Evolutionary conservation across 1,140 invertebrate species (phyloP).

Genomic region (Ceratosolen fusciceps): DNA sequence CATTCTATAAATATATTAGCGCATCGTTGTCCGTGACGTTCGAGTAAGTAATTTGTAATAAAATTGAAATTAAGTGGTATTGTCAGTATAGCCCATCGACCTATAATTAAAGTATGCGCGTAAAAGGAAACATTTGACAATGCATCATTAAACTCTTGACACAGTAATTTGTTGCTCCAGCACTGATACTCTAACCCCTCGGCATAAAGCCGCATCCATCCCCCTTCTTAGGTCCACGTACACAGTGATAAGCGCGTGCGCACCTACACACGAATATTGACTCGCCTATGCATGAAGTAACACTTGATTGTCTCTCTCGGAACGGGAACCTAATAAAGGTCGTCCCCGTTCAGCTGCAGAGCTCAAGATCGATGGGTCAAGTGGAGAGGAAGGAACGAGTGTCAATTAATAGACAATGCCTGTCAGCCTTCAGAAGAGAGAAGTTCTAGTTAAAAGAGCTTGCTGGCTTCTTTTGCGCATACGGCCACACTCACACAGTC

Average conservation of each 20-base stretch:
- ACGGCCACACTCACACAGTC: no score
- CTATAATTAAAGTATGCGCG: background rate
- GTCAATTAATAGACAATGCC: background rate
- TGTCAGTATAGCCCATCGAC: background rate
- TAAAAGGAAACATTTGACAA: background rate
- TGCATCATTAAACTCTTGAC: background rate
- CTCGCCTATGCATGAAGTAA: background rate
- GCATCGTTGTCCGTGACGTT: background rate
- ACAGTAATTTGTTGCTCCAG: slow-evolving; percentile 1
- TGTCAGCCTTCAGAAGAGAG: background rate
- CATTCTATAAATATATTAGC: background rate
- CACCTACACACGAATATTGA: background rate
- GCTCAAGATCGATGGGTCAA: no score
- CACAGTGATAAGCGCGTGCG: background rate
- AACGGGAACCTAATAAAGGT: background rate
- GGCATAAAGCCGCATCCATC: background rate
- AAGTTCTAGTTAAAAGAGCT: background rate
- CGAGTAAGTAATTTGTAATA: background rate
- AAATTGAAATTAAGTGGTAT: background rate
- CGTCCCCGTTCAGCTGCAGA: background rate
- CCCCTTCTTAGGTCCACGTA: background rate
- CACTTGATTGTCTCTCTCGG: background rate
- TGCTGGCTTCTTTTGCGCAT: background rate
- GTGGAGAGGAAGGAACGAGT: background rate
- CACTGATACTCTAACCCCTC: background rate